These are phyloP conservation scores for Luperina testacea DNA, from an alignment of 2,888 invertebrate species.

Conservation along the genomic window DNA sequence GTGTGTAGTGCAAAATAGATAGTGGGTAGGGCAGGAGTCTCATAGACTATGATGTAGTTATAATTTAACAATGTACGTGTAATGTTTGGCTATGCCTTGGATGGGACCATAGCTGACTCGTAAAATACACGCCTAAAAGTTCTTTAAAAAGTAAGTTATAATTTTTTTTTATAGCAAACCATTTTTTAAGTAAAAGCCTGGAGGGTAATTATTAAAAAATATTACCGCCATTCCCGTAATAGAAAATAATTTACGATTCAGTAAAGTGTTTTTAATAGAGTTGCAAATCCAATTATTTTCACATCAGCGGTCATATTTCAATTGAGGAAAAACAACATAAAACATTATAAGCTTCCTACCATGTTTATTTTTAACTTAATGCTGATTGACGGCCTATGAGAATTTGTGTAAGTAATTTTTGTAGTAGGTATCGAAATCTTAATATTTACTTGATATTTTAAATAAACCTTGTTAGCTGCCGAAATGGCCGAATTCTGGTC, in stretches of 20 bases:
- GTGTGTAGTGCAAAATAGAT: neutral
- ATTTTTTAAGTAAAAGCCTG: slow-evolving; percentile 9
- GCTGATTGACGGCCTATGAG: neutral
- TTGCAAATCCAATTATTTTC: slow-evolving; percentile 54
- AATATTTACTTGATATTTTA: too few species aligned
- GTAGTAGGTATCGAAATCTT: neutral
- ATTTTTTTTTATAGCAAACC: slow-evolving; percentile 15
- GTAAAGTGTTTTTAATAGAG: slow-evolving; percentile 49
- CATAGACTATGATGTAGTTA: neutral
- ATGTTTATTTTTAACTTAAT: slow-evolving; percentile 21
- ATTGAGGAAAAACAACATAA: slow-evolving; percentile 48
- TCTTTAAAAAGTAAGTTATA: slow-evolving; percentile 17
- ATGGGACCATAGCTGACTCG: neutral
- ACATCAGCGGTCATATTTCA: slow-evolving; percentile 46
- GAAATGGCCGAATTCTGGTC: neutral
- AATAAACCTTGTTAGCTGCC: too few species aligned
- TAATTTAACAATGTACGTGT: neutral
- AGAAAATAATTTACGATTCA: slow-evolving; percentile 45
- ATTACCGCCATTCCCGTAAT: slow-evolving; percentile 32
- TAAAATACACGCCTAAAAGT: slow-evolving; percentile 11
- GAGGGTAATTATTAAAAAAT: slow-evolving; percentile 39
- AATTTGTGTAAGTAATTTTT: neutral
- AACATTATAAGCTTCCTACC: neutral
- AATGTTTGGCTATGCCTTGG: neutral
- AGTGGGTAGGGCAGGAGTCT: neutral